Conservation (phyloP, 2,888 invertebrate species). For the Hedychridium roseum region DNA sequence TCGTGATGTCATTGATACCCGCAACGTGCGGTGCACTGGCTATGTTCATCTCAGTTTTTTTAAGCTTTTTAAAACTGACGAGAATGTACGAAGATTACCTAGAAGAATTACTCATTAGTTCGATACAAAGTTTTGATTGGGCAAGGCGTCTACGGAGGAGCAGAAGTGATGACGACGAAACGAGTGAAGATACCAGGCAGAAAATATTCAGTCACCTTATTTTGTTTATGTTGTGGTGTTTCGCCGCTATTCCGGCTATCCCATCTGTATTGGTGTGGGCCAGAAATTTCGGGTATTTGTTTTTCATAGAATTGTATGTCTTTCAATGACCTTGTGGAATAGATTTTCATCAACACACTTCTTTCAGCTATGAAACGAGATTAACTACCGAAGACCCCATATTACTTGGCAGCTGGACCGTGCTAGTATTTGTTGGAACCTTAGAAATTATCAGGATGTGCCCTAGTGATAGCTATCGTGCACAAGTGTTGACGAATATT, state of each 20-base stretch:
- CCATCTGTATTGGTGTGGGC: constrained; percentile 83
- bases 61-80: constrained; percentile 69
- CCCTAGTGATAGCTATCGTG: constrained; percentile 25
- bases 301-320: not conserved
- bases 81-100: constrained; percentile 80
- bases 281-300: constrained; percentile 75
- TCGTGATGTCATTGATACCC: constrained; percentile 71
- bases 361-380: constrained; percentile 49
- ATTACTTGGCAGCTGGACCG: constrained; percentile 50
- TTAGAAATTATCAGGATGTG: constrained; percentile 49
- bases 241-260: constrained; percentile 73
- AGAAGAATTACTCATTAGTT: constrained; percentile 70
- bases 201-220: constrained; percentile 77
- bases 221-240: constrained; percentile 74
- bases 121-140: constrained; percentile 62
- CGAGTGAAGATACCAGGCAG: constrained; percentile 35
- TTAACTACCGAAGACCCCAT: constrained; percentile 53
- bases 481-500: constrained; percentile 41
- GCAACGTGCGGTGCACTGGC: constrained; percentile 80
- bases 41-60: constrained; percentile 62
- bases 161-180: constrained; percentile 21
- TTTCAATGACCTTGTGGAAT: not conserved
- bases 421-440: constrained; percentile 48
- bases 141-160: constrained; percentile 56
- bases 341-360: constrained; percentile 12